These are phyloP conservation scores for Limnephilus lunatus DNA, from an alignment of 2,888 invertebrate genomes.

Conservation along the genomic window DNA sequence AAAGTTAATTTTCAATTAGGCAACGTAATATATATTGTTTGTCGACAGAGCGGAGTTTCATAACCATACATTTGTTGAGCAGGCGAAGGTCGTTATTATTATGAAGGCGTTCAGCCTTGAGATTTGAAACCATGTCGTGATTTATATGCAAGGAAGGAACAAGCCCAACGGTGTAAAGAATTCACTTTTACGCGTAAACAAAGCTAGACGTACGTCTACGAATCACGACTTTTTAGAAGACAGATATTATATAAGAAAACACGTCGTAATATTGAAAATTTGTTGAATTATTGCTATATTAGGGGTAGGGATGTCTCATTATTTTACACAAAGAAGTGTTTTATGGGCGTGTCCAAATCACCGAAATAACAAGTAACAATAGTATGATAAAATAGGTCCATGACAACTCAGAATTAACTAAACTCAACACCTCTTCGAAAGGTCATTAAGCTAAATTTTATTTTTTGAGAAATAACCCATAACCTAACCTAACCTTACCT, in stretches of 20 bases:
- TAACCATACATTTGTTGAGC: not conserved
- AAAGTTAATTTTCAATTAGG: too few relatives aligned
- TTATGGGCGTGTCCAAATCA: too few relatives aligned
- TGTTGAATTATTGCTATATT: too few relatives aligned
- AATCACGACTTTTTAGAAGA: not conserved
- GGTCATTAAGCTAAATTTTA: too few relatives aligned
- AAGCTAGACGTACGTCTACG: not conserved
- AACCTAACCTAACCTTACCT: too few relatives aligned
- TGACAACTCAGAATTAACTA: too few relatives aligned
- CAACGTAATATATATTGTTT: not conserved
- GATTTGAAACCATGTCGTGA: not conserved
- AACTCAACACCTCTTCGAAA: too few relatives aligned
- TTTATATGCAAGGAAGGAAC: conserved; percentile 2
- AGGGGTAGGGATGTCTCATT: too few relatives aligned
- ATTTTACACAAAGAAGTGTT: too few relatives aligned
- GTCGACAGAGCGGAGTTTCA: not conserved
- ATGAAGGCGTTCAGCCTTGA: conserved; percentile 18
- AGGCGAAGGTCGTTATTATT: not conserved
- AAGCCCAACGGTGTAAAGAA: not conserved
- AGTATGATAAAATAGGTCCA: too few relatives aligned
- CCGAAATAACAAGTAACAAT: too few relatives aligned
- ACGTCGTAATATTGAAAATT: not conserved
- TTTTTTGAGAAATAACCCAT: too few relatives aligned
- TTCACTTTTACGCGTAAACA: not conserved
- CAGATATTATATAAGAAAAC: not conserved